Conservation (phyloP, 2,113 vertebrate species). For the Monarcha castaneiventris region DNA sequence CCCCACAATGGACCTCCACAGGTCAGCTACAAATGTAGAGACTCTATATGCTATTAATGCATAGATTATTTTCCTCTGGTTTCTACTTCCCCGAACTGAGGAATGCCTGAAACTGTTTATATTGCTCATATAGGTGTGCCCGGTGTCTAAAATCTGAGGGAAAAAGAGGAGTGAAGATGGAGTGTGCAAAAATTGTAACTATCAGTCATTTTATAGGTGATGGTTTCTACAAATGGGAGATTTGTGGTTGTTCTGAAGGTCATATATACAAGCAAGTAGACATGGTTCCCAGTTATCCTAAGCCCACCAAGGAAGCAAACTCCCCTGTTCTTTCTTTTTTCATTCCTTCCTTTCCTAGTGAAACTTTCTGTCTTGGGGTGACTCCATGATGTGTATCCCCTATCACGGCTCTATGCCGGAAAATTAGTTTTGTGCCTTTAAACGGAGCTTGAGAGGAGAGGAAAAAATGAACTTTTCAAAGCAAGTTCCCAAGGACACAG, state of each 20-base stretch:
- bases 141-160: background rate
- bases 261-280: background rate
- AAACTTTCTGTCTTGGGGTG: background rate
- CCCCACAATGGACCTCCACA: background rate
- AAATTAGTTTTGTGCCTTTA: no score
- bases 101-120: background rate
- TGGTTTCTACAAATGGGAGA: background rate
- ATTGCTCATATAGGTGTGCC: background rate
- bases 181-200: background rate
- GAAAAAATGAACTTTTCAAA: no score
- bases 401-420: no score
- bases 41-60: background rate
- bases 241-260: background rate
- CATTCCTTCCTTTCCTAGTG: background rate
- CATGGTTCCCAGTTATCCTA: background rate
- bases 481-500: no score
- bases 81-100: background rate
- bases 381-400: no score
- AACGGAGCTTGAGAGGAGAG: no score
- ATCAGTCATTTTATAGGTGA: background rate
- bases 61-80: background rate
- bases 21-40: background rate
- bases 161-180: background rate
- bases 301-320: background rate
- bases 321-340: accelerated